phyloP scores from a whole-genome alignment of 2,113 vertebrate genomes.

The Dipodomys merriami region DNA sequence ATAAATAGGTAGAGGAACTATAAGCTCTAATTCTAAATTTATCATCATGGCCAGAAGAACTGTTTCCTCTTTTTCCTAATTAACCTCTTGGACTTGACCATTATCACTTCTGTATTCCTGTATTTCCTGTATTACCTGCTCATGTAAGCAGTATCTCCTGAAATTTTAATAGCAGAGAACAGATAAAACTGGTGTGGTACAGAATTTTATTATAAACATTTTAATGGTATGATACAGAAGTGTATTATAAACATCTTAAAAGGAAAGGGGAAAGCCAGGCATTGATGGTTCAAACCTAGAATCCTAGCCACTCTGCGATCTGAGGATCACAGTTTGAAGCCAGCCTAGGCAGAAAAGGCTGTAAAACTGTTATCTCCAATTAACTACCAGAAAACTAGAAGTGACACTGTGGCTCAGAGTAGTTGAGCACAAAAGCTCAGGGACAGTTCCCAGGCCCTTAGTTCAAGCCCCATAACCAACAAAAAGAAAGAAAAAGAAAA shows the following conservation, averaged over 20 bases:
- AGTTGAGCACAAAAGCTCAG: no score
- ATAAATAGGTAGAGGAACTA: constrained; percentile 3
- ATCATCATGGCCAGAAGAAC: background rate
- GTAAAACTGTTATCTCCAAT: no score
- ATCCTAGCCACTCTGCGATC: no score
- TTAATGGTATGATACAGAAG: background rate
- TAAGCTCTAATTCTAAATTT: background rate
- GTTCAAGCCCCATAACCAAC: no score
- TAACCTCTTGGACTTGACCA: background rate
- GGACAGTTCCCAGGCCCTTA: no score
- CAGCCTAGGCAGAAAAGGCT: no score
- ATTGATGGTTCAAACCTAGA: no score
- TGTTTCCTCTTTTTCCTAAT: background rate
- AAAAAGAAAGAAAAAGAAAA: no score
- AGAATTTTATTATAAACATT: background rate
- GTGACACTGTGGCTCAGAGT: no score
- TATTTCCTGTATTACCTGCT: background rate
- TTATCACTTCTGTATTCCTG: background rate
- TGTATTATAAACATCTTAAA: background rate
- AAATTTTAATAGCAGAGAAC: background rate
- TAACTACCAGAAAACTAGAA: no score
- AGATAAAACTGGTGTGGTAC: background rate
- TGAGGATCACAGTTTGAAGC: no score
- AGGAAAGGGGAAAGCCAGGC: background rate
- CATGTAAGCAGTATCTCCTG: background rate